phyloP scores from a whole-genome alignment of 2,113 vertebrate species.

The Perca schrenkii region DNA sequence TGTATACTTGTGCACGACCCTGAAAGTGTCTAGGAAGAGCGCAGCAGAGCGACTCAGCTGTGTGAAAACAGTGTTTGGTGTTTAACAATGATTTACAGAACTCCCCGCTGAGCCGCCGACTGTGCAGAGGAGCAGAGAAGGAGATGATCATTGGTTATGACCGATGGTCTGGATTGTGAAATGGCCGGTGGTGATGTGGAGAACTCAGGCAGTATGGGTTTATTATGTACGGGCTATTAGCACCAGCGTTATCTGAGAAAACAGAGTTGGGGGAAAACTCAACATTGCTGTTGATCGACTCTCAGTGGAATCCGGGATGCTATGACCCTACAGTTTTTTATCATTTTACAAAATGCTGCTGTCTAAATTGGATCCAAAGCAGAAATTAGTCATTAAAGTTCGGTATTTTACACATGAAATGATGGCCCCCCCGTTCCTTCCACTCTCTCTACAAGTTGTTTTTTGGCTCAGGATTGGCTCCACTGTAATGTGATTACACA shows the following conservation, averaged over 20 bases:
- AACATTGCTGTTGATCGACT: background rate
- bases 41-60: conserved; percentile 1
- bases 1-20: conserved; percentile 5
- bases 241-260: conserved; percentile 1
- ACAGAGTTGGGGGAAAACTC: background rate
- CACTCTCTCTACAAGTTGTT: background rate
- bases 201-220: conserved; percentile 15
- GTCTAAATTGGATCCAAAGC: background rate
- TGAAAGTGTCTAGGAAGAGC: background rate
- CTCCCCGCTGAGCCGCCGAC: conserved; percentile 8
- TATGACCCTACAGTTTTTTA: background rate
- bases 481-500: background rate
- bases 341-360: background rate
- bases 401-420: background rate
- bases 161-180: conserved; percentile 22
- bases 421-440: too few species aligned
- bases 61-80: conserved; percentile 22
- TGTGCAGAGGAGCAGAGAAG: background rate
- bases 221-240: conserved; percentile 30
- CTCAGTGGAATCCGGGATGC: background rate
- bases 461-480: background rate
- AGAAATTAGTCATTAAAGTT: background rate
- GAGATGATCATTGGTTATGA: conserved; percentile 34
- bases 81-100: conserved; percentile 49
- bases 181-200: conserved; percentile 4